Percentiles rank a stretch among this genome's conserved stretches.
Conservation (phyloP, 2,113 vertebrate species). For the Scytalopus superciliaris region DNA sequence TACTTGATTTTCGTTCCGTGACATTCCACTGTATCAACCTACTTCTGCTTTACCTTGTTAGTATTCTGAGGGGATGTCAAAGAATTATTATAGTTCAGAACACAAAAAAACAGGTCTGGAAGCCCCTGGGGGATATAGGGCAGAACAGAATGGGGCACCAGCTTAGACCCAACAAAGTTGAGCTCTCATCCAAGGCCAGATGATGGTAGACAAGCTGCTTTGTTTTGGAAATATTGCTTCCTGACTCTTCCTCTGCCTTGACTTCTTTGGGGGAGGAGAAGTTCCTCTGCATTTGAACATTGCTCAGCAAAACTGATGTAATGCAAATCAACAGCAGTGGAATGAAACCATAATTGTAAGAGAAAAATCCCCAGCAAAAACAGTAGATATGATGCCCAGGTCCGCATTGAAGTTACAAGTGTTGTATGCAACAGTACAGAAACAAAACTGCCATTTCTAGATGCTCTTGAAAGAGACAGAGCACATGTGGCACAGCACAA, state of each 20-base stretch:
- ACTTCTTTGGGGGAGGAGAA: background rate
- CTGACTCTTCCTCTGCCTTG: background rate
- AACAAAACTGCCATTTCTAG: background rate
- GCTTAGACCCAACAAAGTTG: background rate
- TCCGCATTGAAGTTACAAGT: background rate
- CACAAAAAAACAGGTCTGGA: background rate
- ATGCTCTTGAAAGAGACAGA: background rate
- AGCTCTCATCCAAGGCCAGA: background rate
- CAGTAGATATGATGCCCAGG: background rate
- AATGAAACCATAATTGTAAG: background rate
- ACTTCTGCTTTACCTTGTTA: constrained; percentile 15
- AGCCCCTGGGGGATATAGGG: background rate
- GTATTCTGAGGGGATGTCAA: background rate
- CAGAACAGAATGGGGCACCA: background rate
- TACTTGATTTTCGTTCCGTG: constrained; percentile 14
- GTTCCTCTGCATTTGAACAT: background rate
- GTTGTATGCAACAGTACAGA: background rate
- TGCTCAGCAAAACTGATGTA: background rate
- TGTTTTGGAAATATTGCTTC: background rate
- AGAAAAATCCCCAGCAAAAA: background rate
- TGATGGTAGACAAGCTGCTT: background rate
- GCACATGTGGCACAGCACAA: background rate
- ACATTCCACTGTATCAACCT: background rate
- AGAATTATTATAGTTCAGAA: background rate
- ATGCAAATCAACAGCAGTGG: background rate